These are phyloP conservation scores for Macroramphosus scolopax DNA, from an alignment of 2,797 vertebrate species.

Conservation along the genomic window DNA sequence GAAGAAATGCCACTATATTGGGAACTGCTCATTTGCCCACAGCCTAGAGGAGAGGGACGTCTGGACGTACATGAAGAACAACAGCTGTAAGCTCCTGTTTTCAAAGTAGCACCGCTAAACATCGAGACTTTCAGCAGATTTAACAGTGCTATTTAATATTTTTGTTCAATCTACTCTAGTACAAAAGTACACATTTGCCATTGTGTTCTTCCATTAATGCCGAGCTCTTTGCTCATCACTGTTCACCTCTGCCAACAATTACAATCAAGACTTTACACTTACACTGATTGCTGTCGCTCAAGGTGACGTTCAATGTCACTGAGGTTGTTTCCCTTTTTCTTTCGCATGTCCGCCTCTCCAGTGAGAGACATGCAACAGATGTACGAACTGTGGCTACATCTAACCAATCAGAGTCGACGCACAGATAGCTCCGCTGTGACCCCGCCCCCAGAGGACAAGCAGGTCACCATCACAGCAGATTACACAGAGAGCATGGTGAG, in stretches of 20 bases:
- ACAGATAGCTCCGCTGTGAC: constrained; percentile 84
- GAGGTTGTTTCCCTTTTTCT: neutral
- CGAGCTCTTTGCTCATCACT: too few relatives aligned
- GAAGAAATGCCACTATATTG: constrained; percentile 98
- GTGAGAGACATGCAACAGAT: constrained; percentile 99
- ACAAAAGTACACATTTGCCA: too few relatives aligned
- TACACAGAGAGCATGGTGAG: constrained; percentile 93
- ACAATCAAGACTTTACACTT: neutral
- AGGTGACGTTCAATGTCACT: too few relatives aligned
- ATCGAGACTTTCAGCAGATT: too few relatives aligned
- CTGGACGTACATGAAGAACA: constrained; percentile 99
- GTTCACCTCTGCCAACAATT: too few relatives aligned
- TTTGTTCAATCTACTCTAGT: too few relatives aligned
- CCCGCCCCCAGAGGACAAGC: constrained; percentile 90
- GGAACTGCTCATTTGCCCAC: constrained; percentile 98
- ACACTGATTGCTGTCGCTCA: constrained; percentile 1
- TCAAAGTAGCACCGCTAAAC: too few relatives aligned
- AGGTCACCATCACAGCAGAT: constrained; percentile 94
- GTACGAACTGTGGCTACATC: constrained; percentile 96
- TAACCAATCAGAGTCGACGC: constrained; percentile 90
- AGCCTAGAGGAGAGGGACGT: constrained; percentile 96
- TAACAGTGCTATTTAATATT: too few relatives aligned
- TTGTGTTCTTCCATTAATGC: neutral
- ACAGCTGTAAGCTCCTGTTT: constrained; percentile 85
- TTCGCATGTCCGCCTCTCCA: constrained; percentile 47